phyloP scores from a whole-genome alignment of 2,113 vertebrate species.

The Indicator indicator region DNA sequence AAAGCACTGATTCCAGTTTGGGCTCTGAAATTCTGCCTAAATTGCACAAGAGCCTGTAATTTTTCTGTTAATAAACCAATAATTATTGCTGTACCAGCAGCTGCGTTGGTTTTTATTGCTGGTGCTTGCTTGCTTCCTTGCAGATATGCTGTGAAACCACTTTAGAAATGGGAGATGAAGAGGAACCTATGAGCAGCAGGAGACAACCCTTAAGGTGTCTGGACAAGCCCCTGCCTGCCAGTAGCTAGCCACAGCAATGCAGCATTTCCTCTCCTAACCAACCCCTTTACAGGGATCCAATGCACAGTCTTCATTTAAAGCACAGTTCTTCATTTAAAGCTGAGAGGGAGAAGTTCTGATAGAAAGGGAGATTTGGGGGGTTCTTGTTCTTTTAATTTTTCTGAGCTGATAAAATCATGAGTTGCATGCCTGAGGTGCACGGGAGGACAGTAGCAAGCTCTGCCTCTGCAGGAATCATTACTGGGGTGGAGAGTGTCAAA shows the following conservation, averaged over 20 bases:
- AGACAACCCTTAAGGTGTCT: not conserved
- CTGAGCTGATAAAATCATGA: not conserved
- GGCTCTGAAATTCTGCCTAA: not conserved
- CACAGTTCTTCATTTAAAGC: not conserved
- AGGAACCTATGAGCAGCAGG: not conserved
- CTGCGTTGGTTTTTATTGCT: not conserved
- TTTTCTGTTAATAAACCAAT: constrained; percentile 28
- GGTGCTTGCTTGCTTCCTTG: not conserved
- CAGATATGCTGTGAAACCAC: not conserved
- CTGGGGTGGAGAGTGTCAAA: not conserved
- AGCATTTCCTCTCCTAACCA: not conserved
- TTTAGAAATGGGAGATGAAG: not conserved
- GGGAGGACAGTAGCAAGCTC: not conserved
- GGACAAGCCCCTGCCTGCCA: accelerated
- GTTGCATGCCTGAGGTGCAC: not conserved
- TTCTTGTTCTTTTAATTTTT: not conserved
- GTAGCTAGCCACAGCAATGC: not conserved
- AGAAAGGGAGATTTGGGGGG: not conserved
- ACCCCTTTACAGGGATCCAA: not conserved
- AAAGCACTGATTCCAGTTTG: constrained; percentile 23
- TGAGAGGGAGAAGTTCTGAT: not conserved
- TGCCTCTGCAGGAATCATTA: not conserved
- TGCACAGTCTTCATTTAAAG: not conserved
- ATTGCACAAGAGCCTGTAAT: not conserved
- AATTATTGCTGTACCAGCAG: not conserved